Conservation (phyloP, 2,113 vertebrate genomes). For the Sisor rabdophorus region DNA sequence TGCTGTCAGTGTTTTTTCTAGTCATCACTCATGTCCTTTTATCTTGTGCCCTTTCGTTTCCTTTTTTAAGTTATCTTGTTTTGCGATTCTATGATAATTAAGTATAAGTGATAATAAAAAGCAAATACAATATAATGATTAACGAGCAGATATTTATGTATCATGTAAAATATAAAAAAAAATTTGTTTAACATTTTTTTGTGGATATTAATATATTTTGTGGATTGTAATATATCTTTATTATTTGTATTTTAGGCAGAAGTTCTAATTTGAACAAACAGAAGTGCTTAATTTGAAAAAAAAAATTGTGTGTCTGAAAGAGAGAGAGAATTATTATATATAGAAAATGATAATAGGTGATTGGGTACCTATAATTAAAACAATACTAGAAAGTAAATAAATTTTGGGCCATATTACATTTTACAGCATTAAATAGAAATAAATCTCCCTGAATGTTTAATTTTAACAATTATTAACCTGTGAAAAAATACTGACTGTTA, state of each 20-base stretch:
- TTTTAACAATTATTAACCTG: background rate
- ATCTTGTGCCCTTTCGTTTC: constrained; percentile 5
- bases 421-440: background rate
- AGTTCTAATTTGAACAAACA: too few species aligned
- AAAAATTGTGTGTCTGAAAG: too few species aligned
- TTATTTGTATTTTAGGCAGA: too few species aligned
- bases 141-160: too few species aligned
- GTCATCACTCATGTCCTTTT: background rate
- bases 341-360: background rate
- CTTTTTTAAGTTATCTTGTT: constrained; percentile 5
- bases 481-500: too few species aligned
- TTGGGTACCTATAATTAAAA: background rate
- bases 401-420: background rate
- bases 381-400: background rate
- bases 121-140: too few species aligned
- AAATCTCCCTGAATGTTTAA: background rate
- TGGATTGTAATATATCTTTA: too few species aligned
- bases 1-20: too few species aligned
- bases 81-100: background rate
- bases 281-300: too few species aligned
- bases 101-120: constrained; percentile 11
- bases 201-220: too few species aligned
- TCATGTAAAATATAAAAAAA: too few species aligned
- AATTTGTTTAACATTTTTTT: too few species aligned
- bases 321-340: background rate